A percentile compares a stretch with the other conserved stretches of the same genome.
Evolutionary conservation across 2,113 vertebrate species (phyloP).

Genomic region (Heteronetta atricapilla): DNA sequence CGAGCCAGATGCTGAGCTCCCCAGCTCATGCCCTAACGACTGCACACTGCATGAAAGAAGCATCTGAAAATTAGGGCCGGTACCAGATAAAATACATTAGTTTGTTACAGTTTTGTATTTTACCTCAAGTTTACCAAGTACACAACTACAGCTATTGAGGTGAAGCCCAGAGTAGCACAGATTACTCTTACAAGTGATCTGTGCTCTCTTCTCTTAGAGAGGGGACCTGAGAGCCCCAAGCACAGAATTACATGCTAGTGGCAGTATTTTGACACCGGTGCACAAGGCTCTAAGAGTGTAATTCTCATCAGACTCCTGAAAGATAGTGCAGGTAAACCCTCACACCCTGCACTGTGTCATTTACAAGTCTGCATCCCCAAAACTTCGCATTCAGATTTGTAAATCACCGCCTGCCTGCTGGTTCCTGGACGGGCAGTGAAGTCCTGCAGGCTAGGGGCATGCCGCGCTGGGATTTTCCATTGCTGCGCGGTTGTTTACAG

Average conservation of each 20-base stretch:
- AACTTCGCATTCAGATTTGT: neutral
- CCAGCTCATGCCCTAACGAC: fast-evolving
- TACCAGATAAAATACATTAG: neutral
- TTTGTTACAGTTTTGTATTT: neutral
- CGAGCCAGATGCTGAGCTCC: neutral
- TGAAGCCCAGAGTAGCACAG: fast-evolving
- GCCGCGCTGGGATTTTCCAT: slow-evolving; percentile 19
- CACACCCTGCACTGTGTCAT: neutral
- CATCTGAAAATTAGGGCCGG: neutral
- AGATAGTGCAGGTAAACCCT: neutral
- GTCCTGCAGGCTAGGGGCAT: neutral
- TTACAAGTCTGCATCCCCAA: neutral
- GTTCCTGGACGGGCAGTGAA: neutral
- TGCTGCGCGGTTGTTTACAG: neutral
- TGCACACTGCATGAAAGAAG: fast-evolving
- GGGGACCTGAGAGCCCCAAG: neutral
- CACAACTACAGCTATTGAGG: neutral
- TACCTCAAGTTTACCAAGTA: neutral
- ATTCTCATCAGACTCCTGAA: neutral
- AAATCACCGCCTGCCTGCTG: neutral
- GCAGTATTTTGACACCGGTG: neutral
- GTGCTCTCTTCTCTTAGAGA: fast-evolving
- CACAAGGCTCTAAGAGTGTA: neutral
- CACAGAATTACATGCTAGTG: neutral
- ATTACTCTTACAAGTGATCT: neutral